A percentile compares a stretch with the other conserved stretches of the same genome.
Evolutionary conservation across 2,888 invertebrate species (phyloP).

Genomic region (Aleiodes leptofemur): DNA sequence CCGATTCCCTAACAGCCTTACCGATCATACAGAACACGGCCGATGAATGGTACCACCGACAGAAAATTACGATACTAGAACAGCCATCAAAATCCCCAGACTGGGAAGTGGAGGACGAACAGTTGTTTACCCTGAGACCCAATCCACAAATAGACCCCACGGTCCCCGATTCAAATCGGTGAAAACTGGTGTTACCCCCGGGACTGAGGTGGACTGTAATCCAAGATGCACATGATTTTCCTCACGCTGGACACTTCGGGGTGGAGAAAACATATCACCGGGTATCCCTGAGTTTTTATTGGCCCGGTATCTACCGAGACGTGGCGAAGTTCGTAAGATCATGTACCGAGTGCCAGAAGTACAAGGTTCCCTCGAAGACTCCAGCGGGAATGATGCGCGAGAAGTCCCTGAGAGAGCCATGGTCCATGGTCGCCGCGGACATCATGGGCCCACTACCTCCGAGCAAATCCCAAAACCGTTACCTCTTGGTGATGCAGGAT

Average conservation of each 20-base stretch:
- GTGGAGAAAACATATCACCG: too few species aligned
- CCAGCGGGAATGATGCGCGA: constrained; percentile 4
- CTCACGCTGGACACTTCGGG: too few species aligned
- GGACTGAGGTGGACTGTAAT: too few species aligned
- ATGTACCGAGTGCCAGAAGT: neutral
- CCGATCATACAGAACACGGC: too few species aligned
- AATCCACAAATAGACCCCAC: too few species aligned
- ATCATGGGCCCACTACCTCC: constrained; percentile 9
- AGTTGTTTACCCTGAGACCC: neutral
- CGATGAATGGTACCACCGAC: neutral
- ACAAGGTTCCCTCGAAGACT: neutral
- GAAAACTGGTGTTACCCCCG: too few species aligned
- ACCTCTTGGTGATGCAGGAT: neutral
- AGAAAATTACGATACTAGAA: neutral
- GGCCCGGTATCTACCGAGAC: too few species aligned
- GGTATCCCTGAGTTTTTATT: too few species aligned
- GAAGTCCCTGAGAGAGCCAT: neutral
- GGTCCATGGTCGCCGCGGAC: constrained; percentile 9
- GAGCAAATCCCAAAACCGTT: neutral
- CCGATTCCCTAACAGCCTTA: too few species aligned
- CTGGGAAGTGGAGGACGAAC: neutral
- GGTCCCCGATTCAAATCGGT: too few species aligned
- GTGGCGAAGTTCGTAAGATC: constrained; percentile 5
- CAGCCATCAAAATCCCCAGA: neutral
- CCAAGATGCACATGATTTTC: too few species aligned